phyloP scores from a whole-genome alignment of 1,140 invertebrate genomes.

The Brevipalpus yothersi region DNA sequence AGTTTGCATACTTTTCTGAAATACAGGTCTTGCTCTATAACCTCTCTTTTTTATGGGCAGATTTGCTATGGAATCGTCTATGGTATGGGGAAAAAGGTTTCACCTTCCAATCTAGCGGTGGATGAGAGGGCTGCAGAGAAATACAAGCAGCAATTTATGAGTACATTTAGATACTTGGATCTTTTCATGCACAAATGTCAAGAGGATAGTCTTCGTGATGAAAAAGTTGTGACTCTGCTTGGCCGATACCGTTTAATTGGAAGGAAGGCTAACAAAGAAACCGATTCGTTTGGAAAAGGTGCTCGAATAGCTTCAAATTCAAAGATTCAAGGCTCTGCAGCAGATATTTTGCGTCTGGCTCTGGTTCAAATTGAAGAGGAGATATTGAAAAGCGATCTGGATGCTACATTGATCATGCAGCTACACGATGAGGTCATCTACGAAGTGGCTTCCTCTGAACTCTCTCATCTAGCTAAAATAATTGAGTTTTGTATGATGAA shows the following conservation, averaged over 20 bases:
- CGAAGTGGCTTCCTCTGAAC: slow-evolving; percentile 36
- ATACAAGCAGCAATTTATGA: slow-evolving; percentile 48
- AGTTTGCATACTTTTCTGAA: too few relatives aligned
- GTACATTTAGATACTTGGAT: slow-evolving; percentile 22
- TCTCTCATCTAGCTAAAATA: slow-evolving; percentile 32
- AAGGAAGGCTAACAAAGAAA: slow-evolving; percentile 37
- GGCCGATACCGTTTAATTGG: slow-evolving; percentile 52
- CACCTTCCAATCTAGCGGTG: slow-evolving; percentile 57
- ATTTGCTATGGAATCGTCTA: slow-evolving; percentile 93
- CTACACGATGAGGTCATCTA: slow-evolving; percentile 90
- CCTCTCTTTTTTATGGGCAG: too few relatives aligned
- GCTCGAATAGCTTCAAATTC: slow-evolving; percentile 87
- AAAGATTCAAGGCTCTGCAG: slow-evolving; percentile 79
- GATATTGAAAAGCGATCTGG: slow-evolving; percentile 17
- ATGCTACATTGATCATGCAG: slow-evolving; percentile 44
- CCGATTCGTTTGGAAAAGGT: slow-evolving; percentile 41
- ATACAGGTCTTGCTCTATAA: too few relatives aligned
- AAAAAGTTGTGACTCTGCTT: slow-evolving; percentile 57
- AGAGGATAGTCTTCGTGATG: slow-evolving; percentile 37
- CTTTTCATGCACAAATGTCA: slow-evolving; percentile 38
- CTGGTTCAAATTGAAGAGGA: slow-evolving; percentile 48
- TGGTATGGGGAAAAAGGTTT: slow-evolving; percentile 67
- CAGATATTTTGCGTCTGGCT: slow-evolving; percentile 74
- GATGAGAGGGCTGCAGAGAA: slow-evolving; percentile 49
- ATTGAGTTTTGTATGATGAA: slow-evolving; percentile 56